Evolutionary conservation across 2,113 vertebrate genomes (phyloP), one percentile per base, ranked within the genome.

Genomic region (Prochilodus magdalenae): DNA sequence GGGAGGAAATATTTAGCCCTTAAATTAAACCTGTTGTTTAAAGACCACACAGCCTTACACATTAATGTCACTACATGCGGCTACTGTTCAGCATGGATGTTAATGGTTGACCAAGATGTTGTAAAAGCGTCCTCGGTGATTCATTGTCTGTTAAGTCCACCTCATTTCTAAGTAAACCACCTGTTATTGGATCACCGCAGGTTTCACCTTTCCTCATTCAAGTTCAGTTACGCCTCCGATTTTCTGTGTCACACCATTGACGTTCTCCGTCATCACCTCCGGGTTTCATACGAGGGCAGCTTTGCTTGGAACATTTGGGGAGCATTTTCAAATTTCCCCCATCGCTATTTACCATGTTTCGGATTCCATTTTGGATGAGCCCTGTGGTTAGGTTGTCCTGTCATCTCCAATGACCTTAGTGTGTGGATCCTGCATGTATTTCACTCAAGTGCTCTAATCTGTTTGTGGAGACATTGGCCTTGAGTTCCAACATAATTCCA

Each of bases 291-390:
- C 24, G 63, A 6, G 15, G 44, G 13, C 36, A 6, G 22, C 22
- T 33, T 73, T 27, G 7, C 44, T 67, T 66, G 71, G 44, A 57
- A 57, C 6, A 14, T 82, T 79, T 65, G 80, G 84, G 84, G 71
- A 79, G 84, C 84, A 85, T 85, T 85, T 85, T 82, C 24, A 26
- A 20, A 47, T 71, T 79, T 62, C 69, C 84, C 84, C 80, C 33
- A 5, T 26, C 40, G 69, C 22, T 0, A 1, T 36, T 73, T 69
- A 22, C 13, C 0, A 47, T 44, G 26, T 53, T 76, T 24, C 49
- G 63, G 29, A 5, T 66, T 16, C n/a, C 13, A 26, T 75, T 75
- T 84, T 74, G 77, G 53, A 51, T 24, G 13, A 57, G 14, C 6
- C 44, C 49, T 22, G 66, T 22, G 26, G 73, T 77, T 26, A 60